Evolutionary conservation across 2,113 vertebrate species (phyloP).

Genomic region (Gopherus evgoodei): DNA sequence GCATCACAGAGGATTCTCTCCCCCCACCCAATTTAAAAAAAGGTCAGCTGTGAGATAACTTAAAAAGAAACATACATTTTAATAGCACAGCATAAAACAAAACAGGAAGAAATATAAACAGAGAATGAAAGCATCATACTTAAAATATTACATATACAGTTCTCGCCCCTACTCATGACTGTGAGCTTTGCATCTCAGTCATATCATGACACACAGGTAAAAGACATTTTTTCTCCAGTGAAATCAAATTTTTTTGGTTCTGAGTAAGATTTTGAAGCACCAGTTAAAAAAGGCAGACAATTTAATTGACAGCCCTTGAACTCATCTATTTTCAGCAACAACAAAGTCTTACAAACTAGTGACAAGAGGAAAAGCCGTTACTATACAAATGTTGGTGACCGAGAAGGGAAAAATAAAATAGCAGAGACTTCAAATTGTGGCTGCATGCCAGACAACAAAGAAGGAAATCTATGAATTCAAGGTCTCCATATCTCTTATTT

Average conservation of each 20-base stretch:
- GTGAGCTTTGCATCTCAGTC: not conserved
- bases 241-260: not conserved
- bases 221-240: not conserved
- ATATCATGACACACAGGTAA: not conserved
- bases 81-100: not conserved
- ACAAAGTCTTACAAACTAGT: slow-evolving; percentile 21
- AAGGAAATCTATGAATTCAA: slow-evolving; percentile 65
- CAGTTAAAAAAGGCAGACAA: slow-evolving; percentile 8
- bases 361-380: slow-evolving; percentile 48
- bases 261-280: not conserved
- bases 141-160: not conserved
- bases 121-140: not conserved
- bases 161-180: not conserved
- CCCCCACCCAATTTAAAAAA: not conserved
- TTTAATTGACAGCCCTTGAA: slow-evolving; percentile 60
- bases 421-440: slow-evolving; percentile 50
- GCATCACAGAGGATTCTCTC: no score
- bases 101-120: not conserved
- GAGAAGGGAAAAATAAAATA: not conserved
- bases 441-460: slow-evolving; percentile 47
- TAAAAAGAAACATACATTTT: not conserved
- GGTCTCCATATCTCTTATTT: slow-evolving; percentile 61
- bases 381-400: slow-evolving; percentile 17
- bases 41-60: not conserved
- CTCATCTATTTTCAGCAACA: slow-evolving; percentile 40